These are phyloP conservation scores for Chymomyza caudatula DNA, from an alignment of 2,888 invertebrate species.

Conservation along the genomic window DNA sequence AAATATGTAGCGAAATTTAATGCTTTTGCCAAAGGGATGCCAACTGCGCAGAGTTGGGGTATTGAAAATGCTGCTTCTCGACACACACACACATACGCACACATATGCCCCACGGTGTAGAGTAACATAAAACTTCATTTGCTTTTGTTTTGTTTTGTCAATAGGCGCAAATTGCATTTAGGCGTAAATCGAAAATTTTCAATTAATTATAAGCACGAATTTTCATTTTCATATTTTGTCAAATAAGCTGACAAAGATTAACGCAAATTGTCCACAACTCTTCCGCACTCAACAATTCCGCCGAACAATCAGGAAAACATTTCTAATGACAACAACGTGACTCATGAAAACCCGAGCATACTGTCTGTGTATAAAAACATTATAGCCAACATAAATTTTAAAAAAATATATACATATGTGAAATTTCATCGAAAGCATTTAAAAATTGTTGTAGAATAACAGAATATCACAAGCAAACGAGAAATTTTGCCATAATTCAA, in stretches of 20 bases:
- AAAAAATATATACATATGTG: no score
- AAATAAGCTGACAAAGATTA: background rate
- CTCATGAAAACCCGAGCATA: background rate
- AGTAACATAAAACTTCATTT: conserved; percentile 37
- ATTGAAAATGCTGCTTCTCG: background rate
- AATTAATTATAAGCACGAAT: background rate
- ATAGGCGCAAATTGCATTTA: conserved; percentile 56
- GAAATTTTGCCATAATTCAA: no score
- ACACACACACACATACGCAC: background rate
- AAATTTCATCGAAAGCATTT: background rate
- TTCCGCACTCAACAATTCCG: background rate
- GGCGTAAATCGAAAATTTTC: conserved; percentile 48
- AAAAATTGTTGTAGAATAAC: background rate
- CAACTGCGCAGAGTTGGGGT: background rate
- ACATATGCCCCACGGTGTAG: conserved; percentile 3
- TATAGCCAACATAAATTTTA: background rate
- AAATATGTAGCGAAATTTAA: conserved; percentile 30
- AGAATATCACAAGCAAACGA: no score
- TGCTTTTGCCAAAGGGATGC: background rate
- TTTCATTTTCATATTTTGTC: background rate
- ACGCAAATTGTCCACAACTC: background rate
- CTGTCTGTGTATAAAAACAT: background rate
- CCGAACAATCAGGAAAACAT: conserved; percentile 10
- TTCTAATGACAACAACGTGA: background rate
- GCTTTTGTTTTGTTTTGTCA: conserved; percentile 34